A percentile compares a stretch with the other conserved stretches of the same genome.
These are phyloP conservation scores for Sebastes fasciatus DNA, from an alignment of 2,113 vertebrate species.

Conservation along the genomic window DNA sequence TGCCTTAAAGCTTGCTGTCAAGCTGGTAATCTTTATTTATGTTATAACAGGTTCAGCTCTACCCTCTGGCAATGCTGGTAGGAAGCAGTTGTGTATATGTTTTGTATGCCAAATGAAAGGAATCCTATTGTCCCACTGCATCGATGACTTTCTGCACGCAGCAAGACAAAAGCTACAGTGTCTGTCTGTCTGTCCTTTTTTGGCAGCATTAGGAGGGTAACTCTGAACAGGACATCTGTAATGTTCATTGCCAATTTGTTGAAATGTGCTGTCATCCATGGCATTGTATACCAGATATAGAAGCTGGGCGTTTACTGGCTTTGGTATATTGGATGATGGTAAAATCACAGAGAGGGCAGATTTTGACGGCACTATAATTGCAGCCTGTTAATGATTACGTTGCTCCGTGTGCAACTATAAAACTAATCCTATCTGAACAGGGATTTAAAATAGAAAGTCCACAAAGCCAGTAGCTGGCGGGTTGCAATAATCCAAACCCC, in stretches of 20 bases:
- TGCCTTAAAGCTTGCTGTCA: no score
- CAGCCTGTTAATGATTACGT: constrained; percentile 2
- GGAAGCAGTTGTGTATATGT: no score
- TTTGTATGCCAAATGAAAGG: no score
- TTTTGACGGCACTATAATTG: constrained; percentile 1
- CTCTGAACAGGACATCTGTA: background rate
- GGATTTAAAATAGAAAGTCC: constrained; percentile 27
- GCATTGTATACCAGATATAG: background rate
- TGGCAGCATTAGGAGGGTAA: no score
- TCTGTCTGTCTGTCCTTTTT: no score
- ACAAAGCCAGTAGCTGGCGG: constrained; percentile 15
- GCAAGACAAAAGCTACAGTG: no score
- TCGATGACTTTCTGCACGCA: no score
- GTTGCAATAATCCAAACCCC: constrained; percentile 1
- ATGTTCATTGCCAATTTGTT: background rate
- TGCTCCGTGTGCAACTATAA: constrained; percentile 8
- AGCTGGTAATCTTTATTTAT: no score
- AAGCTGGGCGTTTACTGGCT: no score
- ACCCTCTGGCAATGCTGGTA: no score
- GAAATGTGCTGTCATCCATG: background rate
- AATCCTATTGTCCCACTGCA: no score
- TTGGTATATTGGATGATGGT: background rate
- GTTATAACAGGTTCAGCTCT: no score
- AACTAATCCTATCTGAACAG: constrained; percentile 31
- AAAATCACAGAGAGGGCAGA: background rate